Evolutionary conservation across 2,113 vertebrate genomes (phyloP), one percentile per base, ranked within the genome.

Genomic region (Lamprotornis superbus): DNA sequence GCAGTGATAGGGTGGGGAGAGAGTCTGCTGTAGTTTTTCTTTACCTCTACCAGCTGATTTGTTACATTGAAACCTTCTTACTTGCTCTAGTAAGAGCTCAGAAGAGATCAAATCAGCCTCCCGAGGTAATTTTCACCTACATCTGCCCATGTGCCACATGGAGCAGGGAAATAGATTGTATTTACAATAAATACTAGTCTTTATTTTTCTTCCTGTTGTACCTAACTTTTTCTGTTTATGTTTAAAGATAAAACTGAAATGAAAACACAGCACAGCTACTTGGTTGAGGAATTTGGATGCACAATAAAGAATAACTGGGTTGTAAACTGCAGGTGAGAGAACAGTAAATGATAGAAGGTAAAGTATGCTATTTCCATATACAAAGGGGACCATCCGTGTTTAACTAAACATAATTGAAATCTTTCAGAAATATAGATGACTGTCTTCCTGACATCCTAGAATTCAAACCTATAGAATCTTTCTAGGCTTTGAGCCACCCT

Each of bases 1-100:
- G 1, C n/a, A 69, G 39, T 69, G 19, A 8, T 25, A 12, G 30
- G 7, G 2, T 5, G 2, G 13, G 12, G 27, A 80, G 4, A 4
- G 3, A 15, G 2, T 68, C 12, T 71, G 13, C 47, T 44, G 24
- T 75, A 52, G 22, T 16, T 57, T 42, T 57, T 57, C 9, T 33
- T 87, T 37, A 74, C 30, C 12, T 22, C 15, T 64, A 19, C 21
- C 11, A 63, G 28, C 24, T 9, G 6, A 19, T 59, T 23, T 60
- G 35, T 40, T 77, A 3, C 20, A 42, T 11, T 71, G 37, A 71
- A 67, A 27, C 17, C 4, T 74, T 15, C 9, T 46, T 65, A 47
- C 7, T 67, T 91, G 24, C 25, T 9, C 9, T 80, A 25, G 15
- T 40, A 83, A 37, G 40, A 68, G 15, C 7, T 59, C 28, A 16